Conservation (phyloP, 2,797 vertebrate genomes). For the Chelon auratus region DNA sequence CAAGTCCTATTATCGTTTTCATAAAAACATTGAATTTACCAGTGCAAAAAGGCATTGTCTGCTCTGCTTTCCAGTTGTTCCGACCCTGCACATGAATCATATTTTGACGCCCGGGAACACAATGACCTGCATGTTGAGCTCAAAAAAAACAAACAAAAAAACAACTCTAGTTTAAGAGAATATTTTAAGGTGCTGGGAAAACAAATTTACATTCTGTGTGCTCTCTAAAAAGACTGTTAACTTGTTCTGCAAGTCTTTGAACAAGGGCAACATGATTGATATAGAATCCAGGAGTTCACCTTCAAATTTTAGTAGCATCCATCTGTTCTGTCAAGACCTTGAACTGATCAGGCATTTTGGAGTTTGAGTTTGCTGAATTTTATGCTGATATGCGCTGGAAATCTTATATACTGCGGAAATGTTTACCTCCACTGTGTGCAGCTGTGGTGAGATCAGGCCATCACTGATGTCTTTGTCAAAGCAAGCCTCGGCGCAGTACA, state of each 20-base stretch:
- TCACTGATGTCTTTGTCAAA: constrained; percentile 62
- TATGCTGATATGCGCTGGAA: constrained; percentile 3
- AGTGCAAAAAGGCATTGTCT: constrained; percentile 40
- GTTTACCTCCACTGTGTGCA: constrained; percentile 37
- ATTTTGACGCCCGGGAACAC: constrained; percentile 34
- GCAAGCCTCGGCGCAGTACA: constrained; percentile 56
- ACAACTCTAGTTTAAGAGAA: constrained; percentile 36
- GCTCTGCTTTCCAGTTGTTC: constrained; percentile 56
- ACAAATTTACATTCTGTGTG: constrained; percentile 44
- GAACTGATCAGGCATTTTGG: constrained; percentile 30
- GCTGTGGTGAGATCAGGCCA: constrained; percentile 45
- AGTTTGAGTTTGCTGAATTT: constrained; percentile 38
- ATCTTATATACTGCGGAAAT: constrained; percentile 19
- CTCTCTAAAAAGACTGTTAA: constrained; percentile 35
- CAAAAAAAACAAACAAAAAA: constrained; percentile 15
- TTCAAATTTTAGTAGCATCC: constrained; percentile 49
- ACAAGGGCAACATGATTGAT: constrained; percentile 70
- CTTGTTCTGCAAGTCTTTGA: constrained; percentile 54
- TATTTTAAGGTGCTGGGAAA: constrained; percentile 14
- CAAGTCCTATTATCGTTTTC: constrained; percentile 13
- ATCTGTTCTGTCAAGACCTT: constrained; percentile 53
- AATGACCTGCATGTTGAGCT: constrained; percentile 26
- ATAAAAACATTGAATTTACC: constrained; percentile 38
- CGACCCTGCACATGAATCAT: constrained; percentile 49
- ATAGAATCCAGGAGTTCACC: constrained; percentile 51